Evolutionary conservation across 2,888 invertebrate species (phyloP).

Genomic region (Celastrina argiolus): DNA sequence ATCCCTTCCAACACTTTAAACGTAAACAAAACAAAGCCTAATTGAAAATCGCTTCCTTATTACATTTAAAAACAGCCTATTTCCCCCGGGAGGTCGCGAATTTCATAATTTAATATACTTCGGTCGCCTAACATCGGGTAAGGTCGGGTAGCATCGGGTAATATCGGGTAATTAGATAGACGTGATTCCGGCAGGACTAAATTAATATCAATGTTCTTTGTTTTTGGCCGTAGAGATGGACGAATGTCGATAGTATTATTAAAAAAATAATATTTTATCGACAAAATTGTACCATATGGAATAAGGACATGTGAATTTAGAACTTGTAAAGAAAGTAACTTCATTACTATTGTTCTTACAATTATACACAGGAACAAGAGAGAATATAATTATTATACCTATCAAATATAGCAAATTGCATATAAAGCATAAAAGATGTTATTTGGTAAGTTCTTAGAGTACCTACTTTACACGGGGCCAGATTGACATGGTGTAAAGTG

Average conservation of each 20-base stretch:
- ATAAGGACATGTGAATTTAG: no score
- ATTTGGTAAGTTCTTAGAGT: no score
- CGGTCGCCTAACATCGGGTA: conserved; percentile 66
- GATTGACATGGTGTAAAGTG: no score
- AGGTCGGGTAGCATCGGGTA: conserved; percentile 33
- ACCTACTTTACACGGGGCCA: no score
- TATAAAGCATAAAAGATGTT: no score
- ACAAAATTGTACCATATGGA: not conserved
- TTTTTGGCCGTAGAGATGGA: conserved; percentile 47
- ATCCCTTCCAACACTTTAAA: conserved; percentile 22
- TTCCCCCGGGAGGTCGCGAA: conserved; percentile 69
- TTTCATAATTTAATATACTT: conserved; percentile 73
- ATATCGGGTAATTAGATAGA: conserved; percentile 74
- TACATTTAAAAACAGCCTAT: conserved; percentile 67
- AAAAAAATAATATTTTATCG: not conserved
- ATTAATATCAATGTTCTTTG: conserved; percentile 77
- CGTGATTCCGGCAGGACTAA: conserved; percentile 70
- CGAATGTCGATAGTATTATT: conserved; percentile 24
- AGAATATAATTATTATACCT: no score
- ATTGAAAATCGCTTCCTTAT: conserved; percentile 52
- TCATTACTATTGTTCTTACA: no score
- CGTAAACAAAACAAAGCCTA: conserved; percentile 32
- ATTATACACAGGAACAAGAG: no score
- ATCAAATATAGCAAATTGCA: no score
- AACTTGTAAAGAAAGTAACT: no score